Percentiles rank a stretch among this genome's conserved stretches.
phyloP scores from a whole-genome alignment of 1,140 invertebrate genomes.

The Asbolus verrucosus region DNA sequence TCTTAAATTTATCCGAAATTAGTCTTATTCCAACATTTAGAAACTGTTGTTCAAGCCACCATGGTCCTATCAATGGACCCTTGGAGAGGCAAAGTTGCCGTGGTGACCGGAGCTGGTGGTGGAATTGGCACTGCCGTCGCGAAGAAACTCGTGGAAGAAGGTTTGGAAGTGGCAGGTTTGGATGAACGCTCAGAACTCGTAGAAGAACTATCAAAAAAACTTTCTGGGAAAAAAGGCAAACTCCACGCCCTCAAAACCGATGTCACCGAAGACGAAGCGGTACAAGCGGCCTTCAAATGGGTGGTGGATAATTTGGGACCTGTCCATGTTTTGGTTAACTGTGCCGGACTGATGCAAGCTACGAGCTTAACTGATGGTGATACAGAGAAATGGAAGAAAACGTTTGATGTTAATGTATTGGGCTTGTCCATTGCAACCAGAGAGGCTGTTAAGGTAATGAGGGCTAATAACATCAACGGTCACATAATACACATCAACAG shows the following conservation, averaged over 20 bases:
- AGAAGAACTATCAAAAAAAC: conserved; percentile 21
- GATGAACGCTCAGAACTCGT: conserved; percentile 44
- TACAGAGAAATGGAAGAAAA: conserved; percentile 45
- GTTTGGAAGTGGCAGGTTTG: conserved; percentile 37
- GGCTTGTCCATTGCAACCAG: conserved; percentile 69
- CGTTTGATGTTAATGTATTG: conserved; percentile 71
- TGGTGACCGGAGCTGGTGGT: too few relatives aligned
- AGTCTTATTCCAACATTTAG: too few relatives aligned
- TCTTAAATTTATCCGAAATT: too few relatives aligned
- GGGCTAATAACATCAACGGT: conserved; percentile 59
- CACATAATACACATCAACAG: conserved; percentile 67
- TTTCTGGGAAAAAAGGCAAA: conserved; percentile 36
- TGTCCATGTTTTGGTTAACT: conserved; percentile 76
- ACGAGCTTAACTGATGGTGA: conserved; percentile 49
- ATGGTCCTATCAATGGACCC: too few relatives aligned
- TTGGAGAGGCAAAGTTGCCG: too few relatives aligned
- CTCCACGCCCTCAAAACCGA: conserved; percentile 59
- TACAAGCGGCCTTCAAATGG: conserved; percentile 72
- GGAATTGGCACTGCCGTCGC: too few relatives aligned
- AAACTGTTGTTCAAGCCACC: too few relatives aligned
- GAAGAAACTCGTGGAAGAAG: too few relatives aligned
- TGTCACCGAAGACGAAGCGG: conserved; percentile 68
- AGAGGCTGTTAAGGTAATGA: conserved; percentile 72
- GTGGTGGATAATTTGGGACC: conserved; percentile 70
- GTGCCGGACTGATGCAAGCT: conserved; percentile 68